A percentile compares a stretch with the other conserved stretches of the same genome.
These are phyloP conservation scores for Zaprionus taronus DNA, from an alignment of 1,140 invertebrate species.

Conservation along the genomic window DNA sequence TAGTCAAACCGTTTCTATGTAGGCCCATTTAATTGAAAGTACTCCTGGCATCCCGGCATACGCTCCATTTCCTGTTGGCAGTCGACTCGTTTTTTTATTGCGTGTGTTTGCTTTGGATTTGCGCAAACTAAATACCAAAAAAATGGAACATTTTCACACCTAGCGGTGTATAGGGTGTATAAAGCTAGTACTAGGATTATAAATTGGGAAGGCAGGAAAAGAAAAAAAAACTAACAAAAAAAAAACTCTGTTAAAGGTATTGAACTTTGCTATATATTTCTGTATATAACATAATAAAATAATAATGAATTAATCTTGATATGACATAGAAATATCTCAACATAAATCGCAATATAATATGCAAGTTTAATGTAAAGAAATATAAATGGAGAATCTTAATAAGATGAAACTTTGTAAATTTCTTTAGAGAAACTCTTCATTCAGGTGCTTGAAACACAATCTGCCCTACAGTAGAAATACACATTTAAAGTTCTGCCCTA, in stretches of 20 bases:
- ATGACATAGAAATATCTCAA: no score
- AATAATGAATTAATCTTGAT: no score
- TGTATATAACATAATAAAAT: no score
- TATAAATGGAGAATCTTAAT: neutral
- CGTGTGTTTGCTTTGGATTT: conserved; percentile 10
- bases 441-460: neutral
- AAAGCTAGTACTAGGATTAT: neutral
- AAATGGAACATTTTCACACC: neutral
- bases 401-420: neutral
- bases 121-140: conserved; percentile 3
- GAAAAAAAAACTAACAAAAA: neutral
- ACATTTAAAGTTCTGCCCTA: neutral
- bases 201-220: no score
- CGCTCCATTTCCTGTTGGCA: conserved; percentile 42
- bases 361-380: no score
- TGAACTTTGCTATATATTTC: neutral
- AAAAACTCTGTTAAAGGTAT: neutral
- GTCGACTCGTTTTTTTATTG: conserved; percentile 35
- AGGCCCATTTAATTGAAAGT: conserved; percentile 52
- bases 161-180: neutral
- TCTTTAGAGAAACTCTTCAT: neutral
- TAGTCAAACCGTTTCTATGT: conserved; percentile 33
- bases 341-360: no score
- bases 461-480: neutral
- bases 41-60: conserved; percentile 18